Conservation (phyloP, 2,888 invertebrate species). For the Brassicogethes aeneus region DNA sequence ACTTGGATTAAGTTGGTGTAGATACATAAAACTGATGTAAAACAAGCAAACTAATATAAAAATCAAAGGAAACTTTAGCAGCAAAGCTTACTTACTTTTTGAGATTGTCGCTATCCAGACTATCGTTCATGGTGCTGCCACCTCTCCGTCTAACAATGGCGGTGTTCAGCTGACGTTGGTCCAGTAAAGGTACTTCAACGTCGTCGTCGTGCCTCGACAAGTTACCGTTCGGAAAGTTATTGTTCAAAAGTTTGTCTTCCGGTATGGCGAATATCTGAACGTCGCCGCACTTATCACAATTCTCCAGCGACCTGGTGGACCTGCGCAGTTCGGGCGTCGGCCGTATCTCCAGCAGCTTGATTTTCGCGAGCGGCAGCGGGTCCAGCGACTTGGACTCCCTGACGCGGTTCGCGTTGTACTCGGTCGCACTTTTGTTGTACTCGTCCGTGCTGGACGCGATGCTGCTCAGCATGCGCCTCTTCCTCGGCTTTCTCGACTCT, state of each 20-base stretch:
- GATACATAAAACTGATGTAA: no score
- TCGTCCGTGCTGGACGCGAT: conserved; percentile 58
- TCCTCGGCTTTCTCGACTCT: conserved; percentile 23
- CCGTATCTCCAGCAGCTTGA: conserved; percentile 21
- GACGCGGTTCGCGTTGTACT: conserved; percentile 36
- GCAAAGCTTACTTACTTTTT: no score
- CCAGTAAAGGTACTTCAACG: conserved; percentile 40
- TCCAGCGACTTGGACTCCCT: conserved; percentile 59
- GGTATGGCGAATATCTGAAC: conserved; percentile 40
- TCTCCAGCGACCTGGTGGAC: conserved; percentile 42
- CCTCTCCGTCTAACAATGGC: conserved; percentile 30
- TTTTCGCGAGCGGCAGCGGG: conserved; percentile 44
- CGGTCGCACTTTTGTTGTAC: conserved; percentile 34
- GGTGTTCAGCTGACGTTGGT: conserved; percentile 24
- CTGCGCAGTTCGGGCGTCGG: conserved; percentile 13
- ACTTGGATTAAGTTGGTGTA: no score
- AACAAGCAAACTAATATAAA: no score
- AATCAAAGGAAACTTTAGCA: no score
- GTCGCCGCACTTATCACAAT: conserved; percentile 41
- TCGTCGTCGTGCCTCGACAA: conserved; percentile 35
- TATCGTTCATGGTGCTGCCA: conserved; percentile 33
- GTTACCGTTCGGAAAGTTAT: conserved; percentile 49
- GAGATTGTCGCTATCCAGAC: conserved; percentile 33
- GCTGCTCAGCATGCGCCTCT: conserved; percentile 52
- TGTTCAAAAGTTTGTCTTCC: conserved; percentile 43